Evolutionary conservation across 2,888 invertebrate genomes (phyloP), one percentile per base, ranked within the genome.

Genomic region (Altica lythri): DNA sequence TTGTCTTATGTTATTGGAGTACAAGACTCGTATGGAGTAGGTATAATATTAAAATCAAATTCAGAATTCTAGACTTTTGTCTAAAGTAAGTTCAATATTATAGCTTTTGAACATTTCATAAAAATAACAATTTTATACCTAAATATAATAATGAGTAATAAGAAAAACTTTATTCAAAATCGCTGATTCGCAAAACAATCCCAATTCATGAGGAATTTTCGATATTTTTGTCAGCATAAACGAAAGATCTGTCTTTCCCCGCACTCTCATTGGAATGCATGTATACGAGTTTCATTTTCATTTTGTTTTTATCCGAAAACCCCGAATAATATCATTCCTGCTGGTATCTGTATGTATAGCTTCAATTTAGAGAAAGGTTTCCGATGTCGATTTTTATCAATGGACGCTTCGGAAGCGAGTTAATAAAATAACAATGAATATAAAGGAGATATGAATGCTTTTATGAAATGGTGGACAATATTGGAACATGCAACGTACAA

Each of bases 351-450:
- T 58, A 52, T 49, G 55, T 55, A 58, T 55, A 48, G 43, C 32
- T 44, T 38, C 47, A 51, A 53, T 53, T 51, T 54, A 40, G 43
- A 29, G 45, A 43, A 42, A 51, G 51, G 53, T 55, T 52, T 43
- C 44, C 54, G 56, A 56, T 55, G 51, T 57, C 53, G 53, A 58
- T 50, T 57, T 56, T 45, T 53, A 54, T 53, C 52, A 55, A 44
- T 52, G 32, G 47, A 50, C 42, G 45, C 35, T 32, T 48, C 35
- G 38, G 25, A 42, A 35, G 16, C 17, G 34, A 50, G 57, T 54
- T 48, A 57, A 57, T 53, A 51, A 51, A 55, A 55, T 48, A 54
- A 43, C 53, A 54, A 54, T 59, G 57, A 57, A 59, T 61, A 59
- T 55, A 43, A 52, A 59, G 53, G 40, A 12, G 53, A 53, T 49